phyloP scores from a whole-genome alignment of 2,113 vertebrate species.

The Aleadryas rufinucha region DNA sequence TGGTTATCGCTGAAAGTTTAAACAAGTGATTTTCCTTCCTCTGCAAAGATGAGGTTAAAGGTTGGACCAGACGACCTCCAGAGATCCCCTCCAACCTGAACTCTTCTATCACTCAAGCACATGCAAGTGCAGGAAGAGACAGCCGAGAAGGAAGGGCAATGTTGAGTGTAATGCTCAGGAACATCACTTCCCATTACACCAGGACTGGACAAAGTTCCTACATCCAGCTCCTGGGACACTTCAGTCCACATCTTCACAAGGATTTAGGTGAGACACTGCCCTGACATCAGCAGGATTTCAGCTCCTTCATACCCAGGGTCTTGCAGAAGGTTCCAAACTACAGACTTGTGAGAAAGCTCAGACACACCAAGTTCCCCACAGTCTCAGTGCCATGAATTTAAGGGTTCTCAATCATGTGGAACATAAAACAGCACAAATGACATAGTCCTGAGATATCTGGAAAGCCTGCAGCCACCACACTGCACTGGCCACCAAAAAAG shows the following conservation, averaged over 20 bases:
- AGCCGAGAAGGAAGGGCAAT: accelerated
- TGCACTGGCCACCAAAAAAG: neutral
- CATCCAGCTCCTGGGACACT: neutral
- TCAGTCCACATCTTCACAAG: neutral
- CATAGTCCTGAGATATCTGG: no score
- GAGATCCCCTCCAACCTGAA: neutral
- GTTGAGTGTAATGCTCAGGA: neutral
- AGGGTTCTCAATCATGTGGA: neutral
- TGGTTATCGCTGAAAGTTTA: slow-evolving; percentile 11
- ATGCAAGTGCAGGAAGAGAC: neutral
- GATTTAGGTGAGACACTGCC: neutral
- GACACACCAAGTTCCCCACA: neutral
- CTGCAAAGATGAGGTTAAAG: slow-evolving; percentile 4
- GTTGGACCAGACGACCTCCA: neutral
- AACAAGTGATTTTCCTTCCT: slow-evolving; percentile 44
- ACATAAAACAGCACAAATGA: neutral
- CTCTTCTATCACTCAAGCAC: neutral
- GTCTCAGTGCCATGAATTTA: neutral
- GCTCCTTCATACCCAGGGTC: accelerated
- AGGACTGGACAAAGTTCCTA: neutral
- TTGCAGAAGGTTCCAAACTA: neutral
- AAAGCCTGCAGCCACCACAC: neutral
- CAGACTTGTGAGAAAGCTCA: neutral
- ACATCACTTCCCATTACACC: neutral
- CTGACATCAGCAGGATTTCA: neutral